Base-by-base conservation (phyloP, 2,113 vertebrate species). In the Takifugu flavidus region DNA sequence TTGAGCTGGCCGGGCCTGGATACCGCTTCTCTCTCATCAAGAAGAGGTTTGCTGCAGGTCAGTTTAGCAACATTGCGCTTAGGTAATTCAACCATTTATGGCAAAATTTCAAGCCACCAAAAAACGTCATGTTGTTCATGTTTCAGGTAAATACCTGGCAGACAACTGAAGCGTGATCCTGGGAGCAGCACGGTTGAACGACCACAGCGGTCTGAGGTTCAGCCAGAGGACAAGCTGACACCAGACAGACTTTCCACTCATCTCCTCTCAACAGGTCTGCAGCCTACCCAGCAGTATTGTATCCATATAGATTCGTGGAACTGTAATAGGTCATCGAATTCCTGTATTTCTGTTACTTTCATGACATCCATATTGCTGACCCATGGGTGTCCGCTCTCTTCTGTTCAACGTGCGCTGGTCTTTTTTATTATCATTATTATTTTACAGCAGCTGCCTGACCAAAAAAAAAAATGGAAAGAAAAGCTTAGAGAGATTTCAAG, bases 11-110 rank as follows among this genome's bases (percentile, higher is more conserved):
- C 0, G 95, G 96, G 3, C 92, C 94, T 7, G 96, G 96, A 0
- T 99, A 99, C 79, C 92, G 96, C 70, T 99, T 99, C 89, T 99
- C 96, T 34, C 96, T 99, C 63, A 81, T 99, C 86, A 99, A 99
- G 85, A 98, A 98, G 90, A 95, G 96, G 80, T 99, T 99, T 67
- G 96, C 96, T 0, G 96, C 96, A 92, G 96, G 96, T 99, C 59
- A 69, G 90, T 77, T 39, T 3, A 31, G 29, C 29, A 31, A 31
- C 29, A 6, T 31, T 31, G 7, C 5, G 29, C 29, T 31, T 31
- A 3, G 5, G 28, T 29, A 29, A 5, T 29, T 29, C 5, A 29
- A 34, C 31, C 5, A 34, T 34, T 34, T 34, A 7, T 5, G 8
- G 31, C 31, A 34, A 34, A 34, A 34, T 20, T 20, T 20, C 20